These are phyloP conservation scores for Phaonia tiefii DNA, from an alignment of 2,888 invertebrate species.

Conservation along the genomic window DNA sequence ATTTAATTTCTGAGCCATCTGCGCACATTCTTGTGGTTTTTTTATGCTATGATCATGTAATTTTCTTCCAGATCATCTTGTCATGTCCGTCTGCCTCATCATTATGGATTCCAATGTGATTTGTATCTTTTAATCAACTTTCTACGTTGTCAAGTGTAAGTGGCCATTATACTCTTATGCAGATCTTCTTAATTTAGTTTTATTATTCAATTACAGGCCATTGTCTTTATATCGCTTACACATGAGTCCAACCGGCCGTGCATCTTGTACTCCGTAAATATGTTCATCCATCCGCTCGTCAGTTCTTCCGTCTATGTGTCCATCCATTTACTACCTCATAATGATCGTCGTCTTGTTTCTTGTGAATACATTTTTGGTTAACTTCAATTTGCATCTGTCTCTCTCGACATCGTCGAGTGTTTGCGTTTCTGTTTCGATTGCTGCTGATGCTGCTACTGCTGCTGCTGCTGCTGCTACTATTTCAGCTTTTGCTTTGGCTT, in stretches of 20 bases:
- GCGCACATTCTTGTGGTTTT: too few species aligned
- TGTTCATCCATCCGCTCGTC: not conserved
- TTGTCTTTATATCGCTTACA: constrained; percentile 1
- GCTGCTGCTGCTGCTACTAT: too few species aligned
- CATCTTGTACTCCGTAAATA: too few species aligned
- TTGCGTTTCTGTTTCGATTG: too few species aligned
- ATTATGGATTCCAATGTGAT: not conserved
- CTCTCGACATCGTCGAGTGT: not conserved
- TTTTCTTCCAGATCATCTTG: too few species aligned
- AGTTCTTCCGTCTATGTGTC: not conserved
- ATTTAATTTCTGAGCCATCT: too few species aligned
- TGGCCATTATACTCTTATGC: constrained; percentile 28
- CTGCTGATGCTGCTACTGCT: too few species aligned
- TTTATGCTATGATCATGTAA: too few species aligned
- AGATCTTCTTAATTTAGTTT: too few species aligned
- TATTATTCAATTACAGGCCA: too few species aligned
- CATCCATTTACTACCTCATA: not conserved
- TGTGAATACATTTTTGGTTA: not conserved
- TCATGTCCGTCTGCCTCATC: too few species aligned
- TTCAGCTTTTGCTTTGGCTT: not conserved
- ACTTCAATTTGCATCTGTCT: constrained; percentile 7
- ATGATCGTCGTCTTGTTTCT: constrained; percentile 13
- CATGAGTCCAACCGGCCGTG: not conserved
- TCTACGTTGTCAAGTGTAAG: constrained; percentile 58
- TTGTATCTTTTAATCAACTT: constrained; percentile 55